Conservation (phyloP, 2,113 vertebrate genomes). For the Egretta garzetta region DNA sequence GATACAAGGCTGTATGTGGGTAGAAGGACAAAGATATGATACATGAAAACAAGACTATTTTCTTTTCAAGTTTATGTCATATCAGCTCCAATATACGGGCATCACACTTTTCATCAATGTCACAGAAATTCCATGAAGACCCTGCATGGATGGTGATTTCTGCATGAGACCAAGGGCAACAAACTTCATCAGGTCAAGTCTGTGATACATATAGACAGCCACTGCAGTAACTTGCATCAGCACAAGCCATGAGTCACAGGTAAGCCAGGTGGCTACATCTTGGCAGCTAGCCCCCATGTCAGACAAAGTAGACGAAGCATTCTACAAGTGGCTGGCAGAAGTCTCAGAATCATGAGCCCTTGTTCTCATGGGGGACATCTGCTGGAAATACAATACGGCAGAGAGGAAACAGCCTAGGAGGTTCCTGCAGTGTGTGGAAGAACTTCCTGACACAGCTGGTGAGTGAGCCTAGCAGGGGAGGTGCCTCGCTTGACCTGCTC, state of each 20-base stretch:
- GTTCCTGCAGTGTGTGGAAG: too few relatives aligned
- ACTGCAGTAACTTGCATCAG: neutral
- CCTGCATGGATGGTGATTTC: too few relatives aligned
- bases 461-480: too few relatives aligned
- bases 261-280: neutral
- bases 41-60: neutral
- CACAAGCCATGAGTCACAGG: neutral
- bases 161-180: neutral
- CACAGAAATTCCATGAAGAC: neutral
- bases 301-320: too few relatives aligned
- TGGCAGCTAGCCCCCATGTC: neutral
- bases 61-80: neutral
- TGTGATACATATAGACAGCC: neutral
- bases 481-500: too few relatives aligned
- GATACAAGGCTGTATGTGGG: neutral
- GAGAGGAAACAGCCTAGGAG: too few relatives aligned
- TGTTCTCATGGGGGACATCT: too few relatives aligned
- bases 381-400: too few relatives aligned
- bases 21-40: neutral
- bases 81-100: neutral
- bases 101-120: neutral
- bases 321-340: too few relatives aligned
- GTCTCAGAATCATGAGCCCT: too few relatives aligned
- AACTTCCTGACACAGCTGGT: too few relatives aligned
- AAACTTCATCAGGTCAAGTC: neutral